Evolutionary conservation across 2,797 vertebrate genomes (phyloP).

Genomic region (Falco columbarius): DNA sequence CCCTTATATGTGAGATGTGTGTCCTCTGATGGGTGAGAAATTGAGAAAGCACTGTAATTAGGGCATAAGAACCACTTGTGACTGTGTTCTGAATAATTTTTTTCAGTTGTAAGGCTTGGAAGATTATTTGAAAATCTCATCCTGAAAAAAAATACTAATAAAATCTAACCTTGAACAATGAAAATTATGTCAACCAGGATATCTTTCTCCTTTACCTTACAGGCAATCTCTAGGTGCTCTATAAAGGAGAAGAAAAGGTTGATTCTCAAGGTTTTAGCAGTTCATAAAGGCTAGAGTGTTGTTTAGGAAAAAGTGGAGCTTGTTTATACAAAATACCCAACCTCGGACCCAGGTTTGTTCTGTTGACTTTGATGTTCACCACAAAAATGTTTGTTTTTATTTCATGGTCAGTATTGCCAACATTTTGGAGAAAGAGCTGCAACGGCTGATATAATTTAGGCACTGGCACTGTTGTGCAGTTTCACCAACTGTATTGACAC

Average conservation of each 20-base stretch:
- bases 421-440: background rate
- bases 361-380: background rate
- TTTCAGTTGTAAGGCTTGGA: background rate
- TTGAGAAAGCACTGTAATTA: constrained; percentile 9
- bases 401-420: background rate
- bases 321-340: background rate
- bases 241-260: background rate
- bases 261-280: background rate
- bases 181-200: background rate
- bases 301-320: background rate
- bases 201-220: background rate
- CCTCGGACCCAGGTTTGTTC: background rate
- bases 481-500: background rate
- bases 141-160: background rate
- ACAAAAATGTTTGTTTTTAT: background rate
- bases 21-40: constrained; percentile 27
- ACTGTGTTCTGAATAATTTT: background rate
- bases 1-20: background rate
- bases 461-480: background rate
- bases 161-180: background rate
- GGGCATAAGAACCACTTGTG: background rate
- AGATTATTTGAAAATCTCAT: background rate
- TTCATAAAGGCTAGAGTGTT: background rate
- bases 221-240: background rate
- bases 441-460: background rate